Evolutionary conservation across 1,140 invertebrate species (phyloP), one percentile per base, ranked within the genome.

Genomic region (Apis laboriosa): DNA sequence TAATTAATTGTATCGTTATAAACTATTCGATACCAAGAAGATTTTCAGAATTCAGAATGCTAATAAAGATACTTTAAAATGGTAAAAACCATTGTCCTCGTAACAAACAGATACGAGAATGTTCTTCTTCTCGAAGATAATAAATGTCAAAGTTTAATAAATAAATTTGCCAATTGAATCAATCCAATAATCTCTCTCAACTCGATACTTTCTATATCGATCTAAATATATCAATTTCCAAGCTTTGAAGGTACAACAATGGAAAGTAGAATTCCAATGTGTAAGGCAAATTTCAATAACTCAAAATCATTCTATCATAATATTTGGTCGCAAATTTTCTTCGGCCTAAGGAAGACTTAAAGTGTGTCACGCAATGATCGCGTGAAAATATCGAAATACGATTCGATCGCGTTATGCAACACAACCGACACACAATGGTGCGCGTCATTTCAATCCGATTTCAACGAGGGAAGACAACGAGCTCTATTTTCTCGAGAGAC

Each of bases 401-500:
- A 24, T 1, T 11, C 12, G 8, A 7, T 67, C 2, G 11, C 19
- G 4, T 43, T 67, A 21, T 21, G 19, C 64, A 49, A 34, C 64
- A 43, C 1, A 34, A 5, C 34, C 34, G 4, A 9, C 19, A n/a
- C n/a, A 19, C 17, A n/a, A 17, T 9, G 34, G 28, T 13, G 11
- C 28, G 58, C 49, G 66, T 72, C 72, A 19, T 55, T 64, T 74
- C 56, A 76, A 81, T 55, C 28, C 58, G 80, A 24, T 81, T 73
- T 28, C 53, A 61, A 67, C 67, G 70, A n/a, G 28, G 68, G 24
- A 67, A 73, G 84, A 80, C 34, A 34, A 28, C 9, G 11, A 5
- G 49, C 1, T 49, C 58, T 43, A 43, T 43, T 43, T 43, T 43
- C 34, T 43, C 24, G 24, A 24, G 24, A 24, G 24, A 24, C 24